A percentile compares a stretch with the other conserved stretches of the same genome.
Conservation (phyloP, 2,888 invertebrate species). For the Apotomis betuletana region DNA sequence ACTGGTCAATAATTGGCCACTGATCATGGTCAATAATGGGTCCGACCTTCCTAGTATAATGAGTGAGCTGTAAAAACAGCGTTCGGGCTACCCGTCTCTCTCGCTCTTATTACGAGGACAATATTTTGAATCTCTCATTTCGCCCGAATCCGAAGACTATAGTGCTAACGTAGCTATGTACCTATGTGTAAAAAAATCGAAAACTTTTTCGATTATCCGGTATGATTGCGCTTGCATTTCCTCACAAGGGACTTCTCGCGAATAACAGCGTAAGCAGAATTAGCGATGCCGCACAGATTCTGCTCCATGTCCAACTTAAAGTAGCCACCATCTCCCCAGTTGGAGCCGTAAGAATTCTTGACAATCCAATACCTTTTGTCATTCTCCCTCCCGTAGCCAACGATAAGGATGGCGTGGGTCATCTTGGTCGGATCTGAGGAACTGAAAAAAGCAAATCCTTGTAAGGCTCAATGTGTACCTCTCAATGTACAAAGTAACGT, state of each 20-base stretch:
- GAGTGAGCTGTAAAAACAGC: no score
- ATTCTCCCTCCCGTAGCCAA: conserved; percentile 13
- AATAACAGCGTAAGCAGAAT: conserved; percentile 8
- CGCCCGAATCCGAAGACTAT: no score
- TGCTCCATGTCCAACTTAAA: conserved; percentile 16
- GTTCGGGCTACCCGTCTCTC: no score
- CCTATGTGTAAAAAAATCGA: no score
- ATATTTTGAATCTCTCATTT: no score
- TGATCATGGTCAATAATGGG: no score
- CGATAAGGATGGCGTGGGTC: conserved; percentile 12
- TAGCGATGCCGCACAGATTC: conserved; percentile 15
- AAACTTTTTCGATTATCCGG: background rate
- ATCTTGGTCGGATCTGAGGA: background rate
- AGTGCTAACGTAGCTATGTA: no score
- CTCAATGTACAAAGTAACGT: no score
- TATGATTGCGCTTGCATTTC: background rate
- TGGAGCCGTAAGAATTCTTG: conserved; percentile 16
- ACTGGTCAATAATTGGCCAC: no score
- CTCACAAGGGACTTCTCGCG: background rate
- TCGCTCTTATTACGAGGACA: no score
- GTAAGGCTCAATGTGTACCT: no score
- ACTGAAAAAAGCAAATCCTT: background rate
- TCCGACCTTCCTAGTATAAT: no score
- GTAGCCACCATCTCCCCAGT: conserved; percentile 9
- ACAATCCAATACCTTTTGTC: conserved; percentile 8